Percentiles rank a stretch among this genome's conserved stretches.
These are phyloP conservation scores for cat (Felis catus) DNA, from an alignment of 2,113 vertebrate genomes.

Conservation along the genomic window DNA sequence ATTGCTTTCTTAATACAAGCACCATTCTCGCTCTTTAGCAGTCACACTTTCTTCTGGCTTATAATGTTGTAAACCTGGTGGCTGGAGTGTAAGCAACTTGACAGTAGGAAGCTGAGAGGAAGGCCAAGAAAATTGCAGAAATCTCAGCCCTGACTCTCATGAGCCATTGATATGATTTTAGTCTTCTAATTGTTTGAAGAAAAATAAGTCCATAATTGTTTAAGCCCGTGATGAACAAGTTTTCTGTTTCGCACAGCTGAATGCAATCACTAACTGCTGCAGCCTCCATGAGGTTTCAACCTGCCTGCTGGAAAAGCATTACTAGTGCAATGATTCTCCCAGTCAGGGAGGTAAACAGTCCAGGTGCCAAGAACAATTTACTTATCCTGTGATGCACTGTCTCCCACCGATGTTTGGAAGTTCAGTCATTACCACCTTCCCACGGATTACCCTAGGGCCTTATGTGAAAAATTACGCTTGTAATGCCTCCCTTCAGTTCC, in stretches of 20 bases:
- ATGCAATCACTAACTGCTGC: background rate
- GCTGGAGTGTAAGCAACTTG: background rate
- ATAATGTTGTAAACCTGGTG: background rate
- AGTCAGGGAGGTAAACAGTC: constrained; percentile 64
- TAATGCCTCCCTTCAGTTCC: background rate
- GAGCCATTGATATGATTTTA: constrained; percentile 28
- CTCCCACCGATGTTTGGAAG: constrained; percentile 58
- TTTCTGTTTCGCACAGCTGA: constrained; percentile 42
- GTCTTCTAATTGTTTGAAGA: constrained; percentile 39
- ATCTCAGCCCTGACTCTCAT: background rate
- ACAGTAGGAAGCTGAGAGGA: background rate
- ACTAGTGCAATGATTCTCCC: constrained; percentile 51
- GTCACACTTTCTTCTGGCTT: background rate
- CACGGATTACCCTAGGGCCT: constrained; percentile 39
- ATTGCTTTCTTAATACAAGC: background rate
- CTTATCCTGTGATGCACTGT: constrained; percentile 47
- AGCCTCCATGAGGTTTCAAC: constrained; percentile 11
- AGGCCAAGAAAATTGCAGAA: background rate
- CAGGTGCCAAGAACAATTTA: constrained; percentile 72
- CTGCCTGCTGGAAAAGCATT: constrained; percentile 52
- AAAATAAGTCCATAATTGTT: constrained; percentile 47
- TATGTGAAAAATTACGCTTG: constrained; percentile 43
- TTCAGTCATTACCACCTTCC: constrained; percentile 42
- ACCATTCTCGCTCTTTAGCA: background rate
- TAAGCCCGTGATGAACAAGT: constrained; percentile 35